Percentiles rank a stretch among this genome's conserved stretches.
phyloP scores from a whole-genome alignment of 2,113 vertebrate genomes.

The Rhadina sibilatrix region DNA sequence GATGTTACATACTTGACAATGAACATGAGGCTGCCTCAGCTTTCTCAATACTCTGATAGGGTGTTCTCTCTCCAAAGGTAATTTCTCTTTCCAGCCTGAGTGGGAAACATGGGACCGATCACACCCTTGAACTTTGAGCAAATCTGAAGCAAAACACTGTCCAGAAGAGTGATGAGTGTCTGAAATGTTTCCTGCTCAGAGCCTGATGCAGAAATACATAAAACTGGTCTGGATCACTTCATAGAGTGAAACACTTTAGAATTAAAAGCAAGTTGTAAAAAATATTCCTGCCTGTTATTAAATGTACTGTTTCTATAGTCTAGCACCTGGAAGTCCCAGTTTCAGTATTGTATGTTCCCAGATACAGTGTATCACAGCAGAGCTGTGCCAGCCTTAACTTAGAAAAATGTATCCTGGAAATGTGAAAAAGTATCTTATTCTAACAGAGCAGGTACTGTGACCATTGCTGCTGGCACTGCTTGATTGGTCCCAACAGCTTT shows the following conservation, averaged over 20 bases:
- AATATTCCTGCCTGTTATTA: not conserved
- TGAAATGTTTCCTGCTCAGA: not conserved
- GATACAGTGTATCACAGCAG: not conserved
- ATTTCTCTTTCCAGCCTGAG: not conserved
- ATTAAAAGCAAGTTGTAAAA: conserved; percentile 7
- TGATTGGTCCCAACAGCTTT: not conserved
- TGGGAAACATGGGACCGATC: not conserved
- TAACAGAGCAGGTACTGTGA: not conserved
- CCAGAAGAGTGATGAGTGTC: not conserved
- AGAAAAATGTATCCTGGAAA: conserved; percentile 1
- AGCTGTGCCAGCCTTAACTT: not conserved
- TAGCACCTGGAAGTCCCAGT: not conserved
- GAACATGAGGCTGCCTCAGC: not conserved
- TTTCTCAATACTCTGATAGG: not conserved
- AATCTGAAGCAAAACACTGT: not conserved
- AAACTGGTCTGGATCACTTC: not conserved
- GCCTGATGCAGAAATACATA: not conserved
- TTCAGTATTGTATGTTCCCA: not conserved
- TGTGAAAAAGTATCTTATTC: conserved; percentile 37
- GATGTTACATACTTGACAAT: not conserved
- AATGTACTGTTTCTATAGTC: not conserved
- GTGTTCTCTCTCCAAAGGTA: not conserved
- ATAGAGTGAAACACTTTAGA: not conserved
- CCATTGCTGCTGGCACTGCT: not conserved
- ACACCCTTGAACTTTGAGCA: not conserved